Evolutionary conservation across 2,113 vertebrate genomes (phyloP), one percentile per base, ranked within the genome.

Genomic region (Falcunculus frontatus): DNA sequence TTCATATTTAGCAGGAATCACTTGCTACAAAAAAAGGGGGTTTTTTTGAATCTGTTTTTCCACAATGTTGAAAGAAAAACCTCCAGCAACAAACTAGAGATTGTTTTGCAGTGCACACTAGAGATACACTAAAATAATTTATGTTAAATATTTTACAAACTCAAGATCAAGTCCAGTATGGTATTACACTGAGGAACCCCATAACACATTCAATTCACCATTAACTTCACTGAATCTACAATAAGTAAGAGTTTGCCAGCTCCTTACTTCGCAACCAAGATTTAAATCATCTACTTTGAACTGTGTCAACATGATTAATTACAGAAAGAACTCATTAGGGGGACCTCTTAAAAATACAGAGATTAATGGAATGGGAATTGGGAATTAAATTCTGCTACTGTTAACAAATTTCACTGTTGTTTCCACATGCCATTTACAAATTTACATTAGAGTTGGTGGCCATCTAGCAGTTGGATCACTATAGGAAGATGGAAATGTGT

Each of bases 261-360:
- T 77, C 52, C 26, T 52, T 52, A 55, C 33, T 90, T 91, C 67
- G 42, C 37, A 76, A 68, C 10, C 11, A 81, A 75, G 37, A 73
- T 42, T 95, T 75, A 91, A 95, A 64, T 91, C 29, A 82, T 79
- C 26, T 87, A 9, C 70, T 87, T 85, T 93, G 63, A 94, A 87
- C 53, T 79, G 26, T 60, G 41, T 76, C 81, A 87, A 65, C 67
- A 59, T 57, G 78, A 87, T 94, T 84, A 94, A 96, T 91, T 94
- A 84, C 57, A 87, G 68, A 74, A 92, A 85, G 27, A 93, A 87
- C 63, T 89, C 77, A 77, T 93, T 95, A 94, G 46, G 69, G 16
- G 35, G 13, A 84, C 53, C 41, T 93, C 68, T 87, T 83, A 80
- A 95, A 92, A 92, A 89, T 68, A 69, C 33, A 74, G 67, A 91